These are phyloP conservation scores for Morelia viridis DNA, from an alignment of 2,797 vertebrate species.

Conservation along the genomic window DNA sequence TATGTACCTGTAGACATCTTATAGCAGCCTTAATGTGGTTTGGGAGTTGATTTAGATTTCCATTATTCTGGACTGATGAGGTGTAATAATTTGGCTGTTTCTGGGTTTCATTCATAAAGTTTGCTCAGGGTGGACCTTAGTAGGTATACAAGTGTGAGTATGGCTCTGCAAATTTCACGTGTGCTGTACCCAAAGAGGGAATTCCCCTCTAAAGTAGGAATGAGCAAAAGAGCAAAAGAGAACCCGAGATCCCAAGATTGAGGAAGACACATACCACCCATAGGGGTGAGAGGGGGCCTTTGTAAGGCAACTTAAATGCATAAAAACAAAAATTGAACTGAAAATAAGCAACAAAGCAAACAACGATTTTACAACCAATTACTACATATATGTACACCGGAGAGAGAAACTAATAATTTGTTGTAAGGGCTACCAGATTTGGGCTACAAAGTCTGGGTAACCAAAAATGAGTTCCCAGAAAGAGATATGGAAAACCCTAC, in stretches of 20 bases:
- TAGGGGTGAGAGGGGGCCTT: no score
- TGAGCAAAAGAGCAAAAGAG: no score
- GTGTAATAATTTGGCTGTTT: background rate
- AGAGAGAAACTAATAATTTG: background rate
- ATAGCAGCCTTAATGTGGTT: background rate
- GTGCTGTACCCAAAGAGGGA: background rate
- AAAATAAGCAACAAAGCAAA: background rate
- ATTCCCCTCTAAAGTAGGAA: background rate
- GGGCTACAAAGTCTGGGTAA: no score
- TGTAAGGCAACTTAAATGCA: background rate
- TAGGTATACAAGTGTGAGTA: background rate
- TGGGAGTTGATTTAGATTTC: background rate
- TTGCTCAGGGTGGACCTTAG: background rate
- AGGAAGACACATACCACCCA: no score
- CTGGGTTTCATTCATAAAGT: background rate
- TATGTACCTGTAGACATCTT: background rate
- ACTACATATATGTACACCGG: background rate
- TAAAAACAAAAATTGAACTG: background rate
- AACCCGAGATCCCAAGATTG: no score
- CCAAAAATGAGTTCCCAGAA: no score
- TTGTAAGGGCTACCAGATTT: background rate
- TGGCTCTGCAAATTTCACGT: background rate
- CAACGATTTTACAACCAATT: background rate
- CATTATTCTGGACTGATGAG: background rate
- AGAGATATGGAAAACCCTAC: no score